Evolutionary conservation across 2,888 invertebrate genomes (phyloP), one percentile per base, ranked within the genome.

Genomic region (Mantis religiosa): DNA sequence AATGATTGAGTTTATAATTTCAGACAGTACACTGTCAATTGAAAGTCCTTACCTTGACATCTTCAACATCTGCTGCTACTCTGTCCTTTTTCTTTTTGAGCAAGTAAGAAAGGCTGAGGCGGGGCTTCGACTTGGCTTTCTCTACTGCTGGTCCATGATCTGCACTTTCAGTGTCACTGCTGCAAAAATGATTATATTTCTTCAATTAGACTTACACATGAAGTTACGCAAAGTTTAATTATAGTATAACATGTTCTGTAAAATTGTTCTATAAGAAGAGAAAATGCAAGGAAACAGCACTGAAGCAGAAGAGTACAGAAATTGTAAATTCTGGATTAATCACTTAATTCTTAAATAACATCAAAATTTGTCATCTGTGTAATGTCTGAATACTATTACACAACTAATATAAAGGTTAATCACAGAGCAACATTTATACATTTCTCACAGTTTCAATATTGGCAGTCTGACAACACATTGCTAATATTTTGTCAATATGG

Each of bases 151-250:
- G 71, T 90, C 90, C 89, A 89, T 91, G 90, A 91, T 92, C 95
- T 88, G 95, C 95, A 92, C 96, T 96, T 92, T 96, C 96, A 83
- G 96, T 96, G 93, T 96, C 96, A 92, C 96, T 96, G 92, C 96
- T 96, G 92, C 91, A 93, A 92, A 89, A 71, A 87, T 71, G 54
- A 71, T 0, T 88, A 89, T 27, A 88, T 85, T 47, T 25, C 6
- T 71, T 71, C 54, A 71, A 20, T 71, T 71, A 20, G 6, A 71
- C 54, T 71, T 4, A 71, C 3, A 14, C 54, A 54, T 71, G 8
- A 28, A 87, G 6, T 27, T 34, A 3, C 82, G 28, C 28, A 87
- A 87, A 71, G 25, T 47, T 27, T 83, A 83, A 14, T 3, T 25
- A 14, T 7, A 28, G 8, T 28, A 14, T 14, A 14, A 28, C 1